Evolutionary conservation across 2,113 vertebrate species (phyloP), one percentile per base, ranked within the genome.

Genomic region (Hippocampus zosterae): DNA sequence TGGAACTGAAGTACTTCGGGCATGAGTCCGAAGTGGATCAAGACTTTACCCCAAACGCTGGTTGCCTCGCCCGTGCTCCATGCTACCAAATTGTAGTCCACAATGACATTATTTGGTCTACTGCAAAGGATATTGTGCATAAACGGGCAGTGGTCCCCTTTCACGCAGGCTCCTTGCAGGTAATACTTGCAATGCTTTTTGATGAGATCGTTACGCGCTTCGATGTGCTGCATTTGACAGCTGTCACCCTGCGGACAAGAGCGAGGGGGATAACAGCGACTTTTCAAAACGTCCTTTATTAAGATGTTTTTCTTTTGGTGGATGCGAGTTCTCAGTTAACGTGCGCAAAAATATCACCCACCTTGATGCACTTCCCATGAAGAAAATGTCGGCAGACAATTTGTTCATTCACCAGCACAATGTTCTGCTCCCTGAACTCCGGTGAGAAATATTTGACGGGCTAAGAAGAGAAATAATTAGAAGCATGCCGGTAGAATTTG

Each of bases 121-220:
- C 27, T 57, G 40, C 10, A 88, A 95, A 98, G 96, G 96, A 98
- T 98, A 98, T 97, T 92, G 86, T 98, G 96, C 95, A 98, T 95
- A 86, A 94, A 98, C 60, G 94, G 93, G 77, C 96, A 98, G 73
- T 90, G 92, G 46, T 94, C 92, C 84, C 94, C 95, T 89, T 96
- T 97, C 27, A 87, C 88, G 86, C 96, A 98, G 78, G 85, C 90
- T 71, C 94, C 95, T 81, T 94, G 93, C 80, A 96, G 82, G 64
- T 98, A 98, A 79, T 94, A 98, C 80, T 95, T 98, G 89, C 96
- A 98, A 68, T 90, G 84, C 81, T 93, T 93, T 85, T 95, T 95
- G 41, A 94, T 89, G 83, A 95, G 92, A 76, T 94, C 88, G 67
- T 95, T 91, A 83, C 89, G 60, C n/a, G 67, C 90, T 78, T 94